Percentiles rank a stretch among this genome's conserved stretches.
Conservation (phyloP, 1,140 invertebrate species). For the Vanessa tameamea region DNA sequence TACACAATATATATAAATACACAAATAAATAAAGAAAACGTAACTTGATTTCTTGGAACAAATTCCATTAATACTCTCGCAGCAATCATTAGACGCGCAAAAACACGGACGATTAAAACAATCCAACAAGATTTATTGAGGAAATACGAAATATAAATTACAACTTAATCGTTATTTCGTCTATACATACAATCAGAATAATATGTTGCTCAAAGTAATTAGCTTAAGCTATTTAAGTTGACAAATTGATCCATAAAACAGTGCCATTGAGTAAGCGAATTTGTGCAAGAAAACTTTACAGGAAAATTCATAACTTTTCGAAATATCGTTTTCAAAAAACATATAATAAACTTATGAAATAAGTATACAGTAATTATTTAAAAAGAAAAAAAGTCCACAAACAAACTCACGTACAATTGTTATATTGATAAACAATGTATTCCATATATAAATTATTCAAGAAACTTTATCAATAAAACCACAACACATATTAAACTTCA, state of each 20-base stretch:
- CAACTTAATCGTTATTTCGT: background rate
- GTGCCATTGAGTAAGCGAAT: too few relatives aligned
- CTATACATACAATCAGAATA: background rate
- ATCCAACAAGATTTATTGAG: slow-evolving; percentile 23
- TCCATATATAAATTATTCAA: background rate
- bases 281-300: too few relatives aligned
- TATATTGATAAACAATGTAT: background rate
- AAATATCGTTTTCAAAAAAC: too few relatives aligned
- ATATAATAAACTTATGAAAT: too few relatives aligned
- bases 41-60: background rate
- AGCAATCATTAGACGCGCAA: slow-evolving; percentile 17
- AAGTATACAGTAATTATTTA: too few relatives aligned
- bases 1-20: too few relatives aligned
- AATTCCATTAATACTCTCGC: slow-evolving; percentile 6
- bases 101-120: slow-evolving; percentile 19
- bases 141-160: slow-evolving; percentile 17
- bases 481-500: background rate
- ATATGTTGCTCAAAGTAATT: background rate
- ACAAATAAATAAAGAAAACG: background rate
- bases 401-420: background rate
- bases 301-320: too few relatives aligned
- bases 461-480: slow-evolving; percentile 11
- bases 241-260: too few relatives aligned
- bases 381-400: too few relatives aligned
- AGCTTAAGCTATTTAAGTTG: background rate